phyloP scores from a whole-genome alignment of 2,113 vertebrate species.

The Xiphophorus hellerii region DNA sequence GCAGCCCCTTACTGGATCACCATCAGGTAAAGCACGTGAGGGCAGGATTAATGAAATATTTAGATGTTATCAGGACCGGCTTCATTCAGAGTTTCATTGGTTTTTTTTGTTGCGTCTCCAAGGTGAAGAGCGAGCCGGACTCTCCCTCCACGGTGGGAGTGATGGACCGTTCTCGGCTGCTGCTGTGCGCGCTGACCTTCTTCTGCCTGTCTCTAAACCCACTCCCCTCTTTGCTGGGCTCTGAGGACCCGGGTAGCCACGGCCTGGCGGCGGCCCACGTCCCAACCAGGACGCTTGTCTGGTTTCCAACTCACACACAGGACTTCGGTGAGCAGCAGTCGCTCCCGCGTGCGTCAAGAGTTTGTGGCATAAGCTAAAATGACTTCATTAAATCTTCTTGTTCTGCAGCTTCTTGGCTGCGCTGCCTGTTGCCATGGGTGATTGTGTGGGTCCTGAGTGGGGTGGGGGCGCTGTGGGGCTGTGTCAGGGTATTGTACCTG shows the following conservation, averaged over 20 bases:
- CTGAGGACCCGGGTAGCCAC: constrained; percentile 52
- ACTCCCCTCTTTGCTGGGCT: constrained; percentile 88
- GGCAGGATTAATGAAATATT: not conserved
- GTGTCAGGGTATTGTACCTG: constrained; percentile 90
- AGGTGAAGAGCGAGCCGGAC: constrained; percentile 96
- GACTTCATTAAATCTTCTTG: not conserved
- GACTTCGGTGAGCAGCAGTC: constrained; percentile 73
- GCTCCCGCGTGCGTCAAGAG: not conserved
- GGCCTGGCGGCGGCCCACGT: constrained; percentile 61
- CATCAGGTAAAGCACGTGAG: constrained; percentile 83
- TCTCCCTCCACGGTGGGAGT: constrained; percentile 93
- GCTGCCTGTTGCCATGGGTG: constrained; percentile 93
- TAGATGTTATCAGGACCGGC: not conserved
- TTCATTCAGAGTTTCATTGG: not conserved
- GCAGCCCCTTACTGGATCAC: constrained; percentile 92
- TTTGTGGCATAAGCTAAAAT: no score
- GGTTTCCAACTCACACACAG: constrained; percentile 81
- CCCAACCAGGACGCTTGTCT: constrained; percentile 83
- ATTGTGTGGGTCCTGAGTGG: constrained; percentile 94
- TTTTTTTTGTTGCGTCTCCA: not conserved
- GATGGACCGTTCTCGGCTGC: constrained; percentile 96
- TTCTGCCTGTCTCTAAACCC: constrained; percentile 97
- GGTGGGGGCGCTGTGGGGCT: constrained; percentile 92
- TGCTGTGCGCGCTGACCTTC: constrained; percentile 95
- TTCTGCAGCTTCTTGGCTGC: constrained; percentile 84